Conservation (phyloP, 37 sponge, comb jelly and placozoan species). For the Trichoplax adhaerens region DNA sequence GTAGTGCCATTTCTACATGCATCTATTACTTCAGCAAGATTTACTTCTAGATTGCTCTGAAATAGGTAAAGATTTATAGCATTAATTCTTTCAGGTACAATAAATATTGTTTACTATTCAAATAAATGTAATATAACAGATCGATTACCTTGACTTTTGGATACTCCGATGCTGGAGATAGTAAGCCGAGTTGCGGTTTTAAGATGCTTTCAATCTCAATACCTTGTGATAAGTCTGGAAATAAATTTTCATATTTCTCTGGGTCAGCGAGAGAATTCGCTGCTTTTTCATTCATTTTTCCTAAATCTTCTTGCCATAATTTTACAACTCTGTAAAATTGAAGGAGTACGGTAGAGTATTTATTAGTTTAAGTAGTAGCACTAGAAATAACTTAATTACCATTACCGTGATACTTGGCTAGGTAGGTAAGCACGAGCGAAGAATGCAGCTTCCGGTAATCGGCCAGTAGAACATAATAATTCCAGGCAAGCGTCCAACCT, state of each 20-base stretch:
- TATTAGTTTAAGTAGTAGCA: not conserved
- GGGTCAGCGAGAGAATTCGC: constrained; percentile 89
- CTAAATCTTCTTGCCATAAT: constrained; percentile 61
- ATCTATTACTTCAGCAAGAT: too few species aligned
- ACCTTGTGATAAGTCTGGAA: constrained; percentile 54
- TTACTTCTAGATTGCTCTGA: too few species aligned
- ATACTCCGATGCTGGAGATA: too few species aligned
- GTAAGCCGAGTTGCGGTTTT: too few species aligned
- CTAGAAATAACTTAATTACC: not conserved
- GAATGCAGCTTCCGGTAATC: constrained; percentile 84
- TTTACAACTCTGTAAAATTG: constrained; percentile 39
- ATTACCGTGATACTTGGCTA: constrained; percentile 60
- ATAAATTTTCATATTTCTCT: constrained; percentile 74
- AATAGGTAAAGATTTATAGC: too few species aligned
- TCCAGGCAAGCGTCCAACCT: constrained; percentile 60
- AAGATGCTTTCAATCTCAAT: too few species aligned
- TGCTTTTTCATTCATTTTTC: constrained; percentile 64
- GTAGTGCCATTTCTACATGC: too few species aligned
- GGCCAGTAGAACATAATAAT: constrained; percentile 41
- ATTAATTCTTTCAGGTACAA: too few species aligned
- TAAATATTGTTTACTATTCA: too few species aligned
- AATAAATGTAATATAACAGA: too few species aligned
- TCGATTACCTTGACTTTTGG: too few species aligned
- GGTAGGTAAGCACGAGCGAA: constrained; percentile 79
- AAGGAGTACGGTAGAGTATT: not conserved